These are phyloP conservation scores for Ostrea edulis DNA, from an alignment of 1,140 invertebrate genomes.

Conservation along the genomic window DNA sequence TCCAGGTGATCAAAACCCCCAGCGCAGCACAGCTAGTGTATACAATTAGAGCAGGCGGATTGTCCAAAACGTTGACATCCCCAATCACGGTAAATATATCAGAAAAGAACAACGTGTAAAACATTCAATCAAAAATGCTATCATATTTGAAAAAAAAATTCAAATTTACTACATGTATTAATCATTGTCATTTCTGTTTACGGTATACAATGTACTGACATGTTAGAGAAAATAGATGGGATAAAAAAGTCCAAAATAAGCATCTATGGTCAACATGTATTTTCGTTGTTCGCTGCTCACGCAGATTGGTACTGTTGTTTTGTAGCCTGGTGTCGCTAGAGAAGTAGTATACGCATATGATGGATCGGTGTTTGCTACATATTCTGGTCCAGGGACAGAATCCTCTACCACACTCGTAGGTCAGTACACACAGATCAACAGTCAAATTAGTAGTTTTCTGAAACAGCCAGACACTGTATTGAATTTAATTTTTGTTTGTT, in stretches of 20 bases:
- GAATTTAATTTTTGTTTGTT: no score
- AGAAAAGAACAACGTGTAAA: background rate
- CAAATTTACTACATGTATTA: background rate
- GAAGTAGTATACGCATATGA: conserved; percentile 25
- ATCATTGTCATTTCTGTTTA: background rate
- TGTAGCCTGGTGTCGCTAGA: background rate
- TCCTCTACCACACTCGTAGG: background rate
- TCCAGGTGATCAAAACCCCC: conserved; percentile 13
- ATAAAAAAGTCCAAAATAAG: background rate
- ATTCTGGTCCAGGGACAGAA: conserved; percentile 22
- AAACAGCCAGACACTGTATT: no score
- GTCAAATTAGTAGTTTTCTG: no score
- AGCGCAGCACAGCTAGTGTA: background rate
- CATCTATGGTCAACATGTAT: background rate
- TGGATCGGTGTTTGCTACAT: background rate
- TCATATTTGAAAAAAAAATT: no score
- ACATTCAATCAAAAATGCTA: background rate
- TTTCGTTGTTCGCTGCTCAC: background rate
- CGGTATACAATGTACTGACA: background rate
- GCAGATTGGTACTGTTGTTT: background rate
- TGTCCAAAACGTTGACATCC: background rate
- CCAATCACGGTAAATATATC: background rate
- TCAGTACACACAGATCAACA: background rate
- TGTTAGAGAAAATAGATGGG: background rate
- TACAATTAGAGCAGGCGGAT: background rate